Percentiles rank a stretch among this genome's conserved stretches.
phyloP scores from a whole-genome alignment of 2,888 invertebrate species.

The Drosophila hamatofila region DNA sequence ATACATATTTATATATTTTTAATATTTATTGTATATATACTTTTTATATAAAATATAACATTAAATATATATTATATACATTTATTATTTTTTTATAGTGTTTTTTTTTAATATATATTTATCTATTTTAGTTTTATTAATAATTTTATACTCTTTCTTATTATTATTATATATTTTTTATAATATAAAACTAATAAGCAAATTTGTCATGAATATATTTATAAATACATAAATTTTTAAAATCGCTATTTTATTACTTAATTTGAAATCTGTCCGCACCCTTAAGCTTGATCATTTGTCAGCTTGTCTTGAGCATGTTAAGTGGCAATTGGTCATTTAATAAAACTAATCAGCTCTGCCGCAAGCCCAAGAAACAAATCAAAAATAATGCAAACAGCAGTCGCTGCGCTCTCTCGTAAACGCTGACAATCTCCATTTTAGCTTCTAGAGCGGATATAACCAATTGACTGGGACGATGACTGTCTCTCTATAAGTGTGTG shows the following conservation, averaged over 20 bases:
- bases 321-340: slow-evolving; percentile 80
- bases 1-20: too few relatives aligned
- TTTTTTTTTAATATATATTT: too few relatives aligned
- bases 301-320: slow-evolving; percentile 40
- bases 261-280: not conserved
- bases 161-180: too few relatives aligned
- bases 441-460: slow-evolving; percentile 79
- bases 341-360: slow-evolving; percentile 70
- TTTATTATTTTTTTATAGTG: too few relatives aligned
- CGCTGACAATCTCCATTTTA: slow-evolving; percentile 80
- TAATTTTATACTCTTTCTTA: too few relatives aligned
- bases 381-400: slow-evolving; percentile 14
- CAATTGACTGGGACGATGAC: slow-evolving; percentile 76
- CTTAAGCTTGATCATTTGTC: slow-evolving; percentile 36
- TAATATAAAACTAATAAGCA: too few relatives aligned
- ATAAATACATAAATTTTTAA: too few relatives aligned
- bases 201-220: too few relatives aligned
- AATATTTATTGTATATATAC: too few relatives aligned
- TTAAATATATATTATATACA: too few relatives aligned
- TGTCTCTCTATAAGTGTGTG: slow-evolving; percentile 40
- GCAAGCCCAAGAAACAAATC: slow-evolving; percentile 55
- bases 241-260: not conserved
- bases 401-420: slow-evolving; percentile 20
- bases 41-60: too few relatives aligned
- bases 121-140: too few relatives aligned